Evolutionary conservation across 1,140 invertebrate genomes (phyloP), one percentile per base, ranked within the genome.

Genomic region (Drosophila nasuta): DNA sequence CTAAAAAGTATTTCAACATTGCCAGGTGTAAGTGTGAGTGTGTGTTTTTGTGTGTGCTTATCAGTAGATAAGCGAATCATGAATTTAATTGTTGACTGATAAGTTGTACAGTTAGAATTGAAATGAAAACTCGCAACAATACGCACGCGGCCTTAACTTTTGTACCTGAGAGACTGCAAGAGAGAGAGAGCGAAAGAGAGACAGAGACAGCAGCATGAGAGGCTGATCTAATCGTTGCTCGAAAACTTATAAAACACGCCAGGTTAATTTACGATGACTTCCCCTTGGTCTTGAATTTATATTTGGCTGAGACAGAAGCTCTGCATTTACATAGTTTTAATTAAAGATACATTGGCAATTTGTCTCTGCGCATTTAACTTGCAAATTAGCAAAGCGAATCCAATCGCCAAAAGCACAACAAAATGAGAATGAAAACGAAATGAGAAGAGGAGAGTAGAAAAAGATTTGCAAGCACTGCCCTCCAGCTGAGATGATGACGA

Each of bases 61-160:
- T 85, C 82, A 85, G 64, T 57, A 75, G 82, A 85, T 85, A 85
- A 85, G 82, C 78, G 45, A 65, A 63, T 52, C 67, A 52, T 74
- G 74, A 67, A 68, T 77, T 74, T 77, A 74, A 82, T 82, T 75
- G 78, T 72, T 71, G 82, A 73, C 77, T 66, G 77, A 85, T 85
- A 85, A 67, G 68, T 77, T 70, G 43, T 57, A 68, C 65, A 56
- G 57, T 74, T 62, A 68, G 48, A 74, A 67, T 54, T 57, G 28
- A 41, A 30, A 25, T 25, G 46, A 45, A 45, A 43, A 51, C 13
- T 25, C 20, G 41, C 4, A 48, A 13, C 20, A 43, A 43, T 38
- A 7, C 41, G 28, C 38, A 54, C 48, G 8, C 70, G 67, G 71
- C 71, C 67, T 70, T 70, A 45, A 70, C 72, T 75, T 70, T 75